These are phyloP conservation scores for Leuctra nigra DNA, from an alignment of 2,888 invertebrate genomes.

Conservation along the genomic window DNA sequence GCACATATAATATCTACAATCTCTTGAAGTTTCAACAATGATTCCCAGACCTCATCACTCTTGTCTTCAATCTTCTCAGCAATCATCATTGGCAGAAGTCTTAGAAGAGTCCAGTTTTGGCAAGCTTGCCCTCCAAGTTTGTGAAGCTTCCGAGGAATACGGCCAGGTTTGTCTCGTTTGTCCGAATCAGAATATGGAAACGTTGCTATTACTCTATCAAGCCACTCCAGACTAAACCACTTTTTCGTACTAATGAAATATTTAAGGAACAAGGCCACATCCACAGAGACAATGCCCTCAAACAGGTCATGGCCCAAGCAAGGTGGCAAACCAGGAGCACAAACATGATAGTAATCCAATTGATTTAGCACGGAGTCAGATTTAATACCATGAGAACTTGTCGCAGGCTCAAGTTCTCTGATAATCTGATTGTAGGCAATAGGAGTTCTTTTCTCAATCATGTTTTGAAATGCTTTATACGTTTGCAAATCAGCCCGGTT, in stretches of 20 bases:
- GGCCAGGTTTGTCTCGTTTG: not conserved
- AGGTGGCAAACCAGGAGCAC: slow-evolving; percentile 1
- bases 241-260: not conserved
- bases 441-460: not conserved
- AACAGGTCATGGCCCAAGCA: slow-evolving; percentile 14
- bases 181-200: slow-evolving; percentile 4
- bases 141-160: not conserved
- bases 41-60: not conserved
- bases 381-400: not conserved
- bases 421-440: not conserved
- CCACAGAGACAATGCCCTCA: slow-evolving; percentile 8
- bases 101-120: slow-evolving; percentile 4
- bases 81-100: slow-evolving; percentile 2
- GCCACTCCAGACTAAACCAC: not conserved
- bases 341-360: slow-evolving; percentile 3
- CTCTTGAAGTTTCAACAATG: not conserved
- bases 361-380: not conserved
- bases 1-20: slow-evolving; percentile 4
- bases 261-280: not conserved
- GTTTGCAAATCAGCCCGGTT: not conserved
- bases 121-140: slow-evolving; percentile 8
- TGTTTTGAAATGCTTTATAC: not conserved
- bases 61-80: not conserved
- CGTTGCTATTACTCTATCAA: not conserved
- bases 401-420: not conserved